Percentiles rank a stretch among this genome's conserved stretches.
Conservation (phyloP, 2,113 vertebrate genomes). For the Syrmaticus mikado region DNA sequence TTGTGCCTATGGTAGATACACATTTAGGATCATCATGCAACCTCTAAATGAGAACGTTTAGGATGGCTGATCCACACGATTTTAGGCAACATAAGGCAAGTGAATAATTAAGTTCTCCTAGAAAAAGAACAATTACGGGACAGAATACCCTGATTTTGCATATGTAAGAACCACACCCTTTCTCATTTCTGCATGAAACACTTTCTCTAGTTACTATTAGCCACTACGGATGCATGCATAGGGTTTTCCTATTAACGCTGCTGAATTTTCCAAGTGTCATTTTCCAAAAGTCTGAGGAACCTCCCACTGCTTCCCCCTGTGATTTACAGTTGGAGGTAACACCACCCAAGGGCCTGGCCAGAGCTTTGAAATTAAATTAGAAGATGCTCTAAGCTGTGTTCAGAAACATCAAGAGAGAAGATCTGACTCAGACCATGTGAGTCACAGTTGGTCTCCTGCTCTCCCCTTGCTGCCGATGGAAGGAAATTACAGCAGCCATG, state of each 20-base stretch:
- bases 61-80: background rate
- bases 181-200: background rate
- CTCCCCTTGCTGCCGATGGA: background rate
- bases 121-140: background rate
- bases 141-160: fast-evolving
- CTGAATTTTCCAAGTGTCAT: slow-evolving; percentile 30
- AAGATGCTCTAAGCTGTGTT: background rate
- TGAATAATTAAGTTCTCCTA: background rate
- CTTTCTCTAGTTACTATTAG: background rate
- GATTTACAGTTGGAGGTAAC: background rate
- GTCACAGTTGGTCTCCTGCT: background rate
- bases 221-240: background rate
- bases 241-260: slow-evolving; percentile 1
- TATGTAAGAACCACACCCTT: background rate
- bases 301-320: background rate
- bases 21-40: background rate
- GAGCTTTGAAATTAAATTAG: background rate
- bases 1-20: background rate
- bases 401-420: background rate
- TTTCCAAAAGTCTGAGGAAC: background rate
- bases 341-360: background rate
- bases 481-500: background rate
- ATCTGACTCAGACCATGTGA: slow-evolving; percentile 26
- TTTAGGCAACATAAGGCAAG: background rate
- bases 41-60: background rate